These are phyloP conservation scores for Cetoscarus ocellatus DNA, from an alignment of 2,797 vertebrate species.

Conservation along the genomic window DNA sequence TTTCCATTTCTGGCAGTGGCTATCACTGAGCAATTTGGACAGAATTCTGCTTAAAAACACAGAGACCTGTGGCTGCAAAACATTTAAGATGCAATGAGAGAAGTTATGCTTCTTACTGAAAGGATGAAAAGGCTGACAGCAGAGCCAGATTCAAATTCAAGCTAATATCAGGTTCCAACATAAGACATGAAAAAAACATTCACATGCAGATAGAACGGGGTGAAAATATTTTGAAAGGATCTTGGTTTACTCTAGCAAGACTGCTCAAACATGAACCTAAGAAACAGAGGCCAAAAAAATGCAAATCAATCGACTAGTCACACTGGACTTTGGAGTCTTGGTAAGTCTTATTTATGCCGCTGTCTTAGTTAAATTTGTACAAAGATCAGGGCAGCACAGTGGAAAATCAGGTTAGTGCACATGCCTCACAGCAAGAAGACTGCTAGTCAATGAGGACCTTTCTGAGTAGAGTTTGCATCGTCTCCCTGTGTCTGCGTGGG, in stretches of 20 bases:
- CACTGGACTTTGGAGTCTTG: background rate
- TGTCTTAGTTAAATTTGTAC: no score
- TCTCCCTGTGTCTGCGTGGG: no score
- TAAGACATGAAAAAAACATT: background rate
- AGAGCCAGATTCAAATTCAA: conserved; percentile 11
- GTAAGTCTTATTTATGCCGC: background rate
- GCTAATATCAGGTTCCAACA: conserved; percentile 27
- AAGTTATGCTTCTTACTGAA: conserved; percentile 1
- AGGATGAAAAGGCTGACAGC: conserved; percentile 7
- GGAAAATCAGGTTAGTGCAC: no score
- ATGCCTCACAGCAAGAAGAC: no score
- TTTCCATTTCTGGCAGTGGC: conserved; percentile 8
- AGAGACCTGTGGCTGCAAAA: conserved; percentile 20
- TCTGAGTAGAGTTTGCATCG: no score
- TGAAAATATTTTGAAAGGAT: background rate
- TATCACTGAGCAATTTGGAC: conserved; percentile 25
- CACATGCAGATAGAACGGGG: background rate
- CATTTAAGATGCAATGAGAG: conserved; percentile 10
- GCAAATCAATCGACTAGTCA: no score
- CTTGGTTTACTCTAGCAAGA: conserved; percentile 12
- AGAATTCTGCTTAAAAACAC: conserved; percentile 22
- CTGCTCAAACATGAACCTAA: background rate
- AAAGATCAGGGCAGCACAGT: no score
- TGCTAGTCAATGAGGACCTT: no score
- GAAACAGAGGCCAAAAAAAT: background rate